Base-by-base conservation (phyloP, 1,140 invertebrate genomes). In the Anastatus disparis region DNA sequence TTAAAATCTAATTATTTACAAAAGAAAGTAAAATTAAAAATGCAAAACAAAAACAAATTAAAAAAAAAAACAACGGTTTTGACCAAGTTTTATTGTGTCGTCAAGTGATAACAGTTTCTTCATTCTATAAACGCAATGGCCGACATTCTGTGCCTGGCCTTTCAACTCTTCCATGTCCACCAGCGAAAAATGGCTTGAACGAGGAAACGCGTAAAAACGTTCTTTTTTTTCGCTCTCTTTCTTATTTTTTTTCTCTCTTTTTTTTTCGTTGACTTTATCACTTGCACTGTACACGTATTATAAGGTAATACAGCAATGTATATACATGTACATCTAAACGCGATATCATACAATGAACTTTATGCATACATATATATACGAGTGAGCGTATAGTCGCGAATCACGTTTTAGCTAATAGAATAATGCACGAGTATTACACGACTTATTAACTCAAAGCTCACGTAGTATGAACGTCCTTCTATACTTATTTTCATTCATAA, bases 361-460 rank as follows among this genome's bases (percentile, higher is more conserved):
- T n/a, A n/a, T n/a, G n/a, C n/a, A n/a, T n/a, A n/a, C n/a, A n/a
- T n/a, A n/a, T n/a, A n/a, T n/a, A n/a, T n/a, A n/a, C n/a, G n/a
- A n/a, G n/a, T n/a, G n/a, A n/a, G n/a, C n/a, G n/a, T n/a, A n/a
- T 13, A 48, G 38, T 9, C 20, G 7, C 35, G 38, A 68, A 46
- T 61, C 56, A 9, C 44, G 26, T 6, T 22, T n/a, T 4, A 15
- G 56, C 42, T 62, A 27, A 62, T 48, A 12, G 52, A 77, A 75
- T 73, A 59, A 64, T 59, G 70, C 61, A 55, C 62, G 64, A 73
- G 72, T 64, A 64, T 56, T 67, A 20, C 61, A n/a, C 38, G 29
- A 40, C 56, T 70, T 52, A 53, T 62, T 61, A 52, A 53, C 56
- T 62, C 58, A 12, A 27, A 46, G 24, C 50, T 55, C 55, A 52